Percentiles rank a stretch among this genome's conserved stretches.
Conservation (phyloP, 2,888 invertebrate species). For the Agonopterix subpropinquella region DNA sequence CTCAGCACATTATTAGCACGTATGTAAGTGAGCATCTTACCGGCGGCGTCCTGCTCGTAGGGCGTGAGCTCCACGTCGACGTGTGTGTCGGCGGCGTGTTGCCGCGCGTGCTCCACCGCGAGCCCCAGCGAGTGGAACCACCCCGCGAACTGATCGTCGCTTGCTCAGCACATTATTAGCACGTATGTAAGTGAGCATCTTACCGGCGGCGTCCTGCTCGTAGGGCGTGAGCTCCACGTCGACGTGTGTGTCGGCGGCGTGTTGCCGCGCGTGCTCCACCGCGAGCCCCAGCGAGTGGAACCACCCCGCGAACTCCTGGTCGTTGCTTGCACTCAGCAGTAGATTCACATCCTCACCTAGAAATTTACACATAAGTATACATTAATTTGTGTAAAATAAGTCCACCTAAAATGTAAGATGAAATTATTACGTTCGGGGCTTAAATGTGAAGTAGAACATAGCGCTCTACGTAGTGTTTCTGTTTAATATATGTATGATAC, state of each 20-base stretch:
- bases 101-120: conserved; percentile 41
- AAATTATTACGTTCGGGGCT: no score
- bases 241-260: conserved; percentile 20
- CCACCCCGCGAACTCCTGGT: conserved; percentile 93
- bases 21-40: conserved; percentile 17
- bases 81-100: conserved; percentile 13
- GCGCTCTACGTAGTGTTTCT: no score
- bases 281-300: conserved; percentile 82
- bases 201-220: conserved; percentile 37
- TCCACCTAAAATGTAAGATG: background rate
- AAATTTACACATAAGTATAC: background rate
- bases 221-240: conserved; percentile 49
- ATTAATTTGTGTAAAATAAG: background rate
- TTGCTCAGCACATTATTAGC: conserved; percentile 71
- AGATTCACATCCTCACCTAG: conserved; percentile 81
- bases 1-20: conserved; percentile 77
- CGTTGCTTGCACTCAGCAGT: conserved; percentile 90
- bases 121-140: conserved; percentile 89
- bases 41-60: conserved; percentile 33
- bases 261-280: conserved; percentile 29
- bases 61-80: conserved; percentile 50
- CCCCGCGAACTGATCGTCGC: conserved; percentile 85
- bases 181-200: background rate
- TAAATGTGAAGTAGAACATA: no score
- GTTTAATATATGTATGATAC: no score